Evolutionary conservation across 2,888 invertebrate species (phyloP).

Genomic region (Shargacucullia verbasci): DNA sequence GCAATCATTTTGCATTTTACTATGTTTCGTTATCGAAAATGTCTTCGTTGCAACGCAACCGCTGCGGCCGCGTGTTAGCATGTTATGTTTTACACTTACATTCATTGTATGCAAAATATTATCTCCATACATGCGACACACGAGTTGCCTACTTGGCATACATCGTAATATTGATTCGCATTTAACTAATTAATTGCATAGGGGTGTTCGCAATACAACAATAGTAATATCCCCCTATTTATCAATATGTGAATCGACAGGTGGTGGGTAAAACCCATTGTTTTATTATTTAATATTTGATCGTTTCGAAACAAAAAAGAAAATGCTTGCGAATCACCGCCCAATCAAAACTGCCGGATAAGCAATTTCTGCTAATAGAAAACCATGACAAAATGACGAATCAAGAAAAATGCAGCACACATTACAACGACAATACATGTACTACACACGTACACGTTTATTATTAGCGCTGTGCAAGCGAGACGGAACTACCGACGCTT

Average conservation of each 20-base stretch:
- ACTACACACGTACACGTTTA: conserved; percentile 68
- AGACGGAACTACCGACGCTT: conserved; percentile 65
- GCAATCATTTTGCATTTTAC: neutral
- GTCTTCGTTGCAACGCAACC: neutral
- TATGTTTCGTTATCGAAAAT: neutral
- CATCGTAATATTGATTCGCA: conserved; percentile 2
- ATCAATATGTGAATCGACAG: too few species aligned
- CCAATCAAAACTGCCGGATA: neutral
- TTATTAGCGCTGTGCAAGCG: conserved; percentile 76
- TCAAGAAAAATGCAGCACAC: conserved; percentile 72
- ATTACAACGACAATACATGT: conserved; percentile 53
- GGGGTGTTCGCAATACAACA: conserved; percentile 1
- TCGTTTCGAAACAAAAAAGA: too few species aligned
- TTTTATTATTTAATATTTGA: neutral
- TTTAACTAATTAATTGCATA: conserved; percentile 17
- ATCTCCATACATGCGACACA: conserved; percentile 7
- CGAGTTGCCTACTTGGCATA: conserved; percentile 1
- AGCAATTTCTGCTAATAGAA: conserved; percentile 37
- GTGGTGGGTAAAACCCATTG: too few species aligned
- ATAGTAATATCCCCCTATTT: neutral
- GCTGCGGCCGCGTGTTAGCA: conserved; percentile 8
- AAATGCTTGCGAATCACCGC: conserved; percentile 1
- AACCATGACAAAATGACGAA: conserved; percentile 61
- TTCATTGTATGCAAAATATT: conserved; percentile 25
- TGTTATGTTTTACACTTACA: conserved; percentile 12